These are phyloP conservation scores for Protobothrops mucrosquamatus DNA, from an alignment of 2,113 vertebrate genomes.

Conservation along the genomic window DNA sequence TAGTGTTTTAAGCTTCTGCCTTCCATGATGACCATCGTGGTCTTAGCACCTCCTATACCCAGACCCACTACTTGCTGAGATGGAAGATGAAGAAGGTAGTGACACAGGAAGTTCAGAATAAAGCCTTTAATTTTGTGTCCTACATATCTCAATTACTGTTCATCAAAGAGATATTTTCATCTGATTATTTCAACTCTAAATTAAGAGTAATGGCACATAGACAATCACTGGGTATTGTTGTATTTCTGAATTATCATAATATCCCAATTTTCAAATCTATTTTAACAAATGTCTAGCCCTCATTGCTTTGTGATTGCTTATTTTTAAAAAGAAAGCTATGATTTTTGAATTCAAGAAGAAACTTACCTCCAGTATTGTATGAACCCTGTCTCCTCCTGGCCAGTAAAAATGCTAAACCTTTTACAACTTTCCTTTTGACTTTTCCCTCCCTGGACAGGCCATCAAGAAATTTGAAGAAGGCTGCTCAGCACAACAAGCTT, in stretches of 20 bases:
- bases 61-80: neutral
- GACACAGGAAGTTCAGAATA: neutral
- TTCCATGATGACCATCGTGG: neutral
- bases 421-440: neutral
- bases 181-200: neutral
- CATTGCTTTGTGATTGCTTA: neutral
- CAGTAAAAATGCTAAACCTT: neutral
- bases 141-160: neutral
- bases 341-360: neutral
- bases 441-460: slow-evolving; percentile 68
- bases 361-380: neutral
- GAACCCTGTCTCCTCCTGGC: neutral
- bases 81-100: neutral
- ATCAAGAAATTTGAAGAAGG: slow-evolving; percentile 84
- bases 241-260: neutral
- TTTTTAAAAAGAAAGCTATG: neutral
- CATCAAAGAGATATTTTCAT: neutral
- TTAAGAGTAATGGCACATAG: neutral
- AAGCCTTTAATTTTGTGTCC: neutral
- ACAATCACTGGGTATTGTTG: neutral
- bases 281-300: neutral
- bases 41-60: neutral
- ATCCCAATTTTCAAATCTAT: neutral
- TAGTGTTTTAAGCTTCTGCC: neutral
- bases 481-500: slow-evolving; percentile 87